Evolutionary conservation across 2,113 vertebrate species (phyloP).

Genomic region (Trematocara unimaculatum): DNA sequence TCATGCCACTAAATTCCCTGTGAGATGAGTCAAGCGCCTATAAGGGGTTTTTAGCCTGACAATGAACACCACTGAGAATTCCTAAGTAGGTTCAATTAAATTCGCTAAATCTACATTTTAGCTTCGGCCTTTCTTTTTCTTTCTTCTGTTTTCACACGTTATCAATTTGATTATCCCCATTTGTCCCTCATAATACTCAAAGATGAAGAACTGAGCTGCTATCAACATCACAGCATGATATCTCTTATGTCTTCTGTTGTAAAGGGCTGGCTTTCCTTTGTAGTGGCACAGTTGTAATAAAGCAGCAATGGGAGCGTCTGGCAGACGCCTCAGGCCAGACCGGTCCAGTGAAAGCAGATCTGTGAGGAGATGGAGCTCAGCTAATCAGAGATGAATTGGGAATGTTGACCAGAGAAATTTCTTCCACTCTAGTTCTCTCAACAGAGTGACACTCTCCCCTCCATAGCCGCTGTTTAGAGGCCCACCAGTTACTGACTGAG

Average conservation of each 20-base stretch:
- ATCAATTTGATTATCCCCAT: neutral
- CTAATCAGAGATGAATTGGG: slow-evolving; percentile 37
- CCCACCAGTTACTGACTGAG: neutral
- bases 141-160: neutral
- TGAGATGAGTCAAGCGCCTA: neutral
- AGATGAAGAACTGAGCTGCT: slow-evolving; percentile 30
- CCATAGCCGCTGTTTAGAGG: neutral
- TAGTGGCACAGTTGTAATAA: slow-evolving; percentile 18
- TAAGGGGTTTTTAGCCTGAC: neutral
- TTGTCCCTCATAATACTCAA: slow-evolving; percentile 17
- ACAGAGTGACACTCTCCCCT: neutral
- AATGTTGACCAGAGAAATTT: slow-evolving; percentile 26
- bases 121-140: fast-evolving
- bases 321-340: slow-evolving; percentile 34
- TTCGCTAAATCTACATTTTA: neutral
- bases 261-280: slow-evolving; percentile 32
- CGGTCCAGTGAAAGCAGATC: slow-evolving; percentile 47
- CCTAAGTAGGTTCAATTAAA: neutral
- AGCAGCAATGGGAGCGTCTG: slow-evolving; percentile 22
- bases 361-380: slow-evolving; percentile 18
- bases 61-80: slow-evolving; percentile 1
- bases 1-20: slow-evolving; percentile 6
- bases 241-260: slow-evolving; percentile 19
- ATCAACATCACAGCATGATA: slow-evolving; percentile 17
- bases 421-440: slow-evolving; percentile 42